A percentile compares a stretch with the other conserved stretches of the same genome.
Evolutionary conservation across 1,140 invertebrate genomes (phyloP).

Genomic region (Pachyrhynchus sulphureomaculatus): DNA sequence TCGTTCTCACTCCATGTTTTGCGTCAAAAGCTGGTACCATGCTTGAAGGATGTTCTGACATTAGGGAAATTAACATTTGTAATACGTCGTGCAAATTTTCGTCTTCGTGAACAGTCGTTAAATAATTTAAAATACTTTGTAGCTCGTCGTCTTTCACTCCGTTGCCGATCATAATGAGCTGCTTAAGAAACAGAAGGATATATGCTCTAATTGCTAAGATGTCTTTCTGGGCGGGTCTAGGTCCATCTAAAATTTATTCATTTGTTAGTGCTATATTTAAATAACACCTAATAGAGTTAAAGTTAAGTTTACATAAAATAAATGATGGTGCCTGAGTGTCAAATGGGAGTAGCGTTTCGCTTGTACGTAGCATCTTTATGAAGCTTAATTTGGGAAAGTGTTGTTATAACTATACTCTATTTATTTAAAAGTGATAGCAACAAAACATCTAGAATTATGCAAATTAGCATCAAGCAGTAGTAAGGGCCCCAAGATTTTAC

Average conservation of each 20-base stretch:
- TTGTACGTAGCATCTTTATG: no score
- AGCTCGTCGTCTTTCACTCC: conserved; percentile 98
- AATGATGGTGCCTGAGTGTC: no score
- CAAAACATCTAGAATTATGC: no score
- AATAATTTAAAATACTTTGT: conserved; percentile 96
- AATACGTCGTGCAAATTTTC: conserved; percentile 98
- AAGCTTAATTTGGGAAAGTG: no score
- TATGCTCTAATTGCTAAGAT: conserved; percentile 92
- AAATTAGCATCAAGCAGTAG: no score
- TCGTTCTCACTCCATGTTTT: conserved; percentile 92
- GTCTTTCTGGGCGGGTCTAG: conserved; percentile 89
- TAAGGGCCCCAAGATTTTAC: no score
- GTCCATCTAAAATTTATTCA: conserved; percentile 73
- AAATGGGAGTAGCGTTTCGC: no score
- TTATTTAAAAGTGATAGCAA: no score
- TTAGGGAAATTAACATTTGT: conserved; percentile 93
- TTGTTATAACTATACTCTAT: no score
- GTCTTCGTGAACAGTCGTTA: conserved; percentile 97
- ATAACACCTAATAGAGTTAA: no score
- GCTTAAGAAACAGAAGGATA: conserved; percentile 93
- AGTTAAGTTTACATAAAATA: no score
- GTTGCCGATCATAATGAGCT: conserved; percentile 94
- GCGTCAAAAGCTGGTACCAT: conserved; percentile 99
- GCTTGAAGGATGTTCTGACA: conserved; percentile 97
- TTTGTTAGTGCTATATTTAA: not conserved